Percentiles rank a stretch among this genome's conserved stretches.
Evolutionary conservation across 2,797 vertebrate genomes (phyloP).

Genomic region (Furcifer pardalis): DNA sequence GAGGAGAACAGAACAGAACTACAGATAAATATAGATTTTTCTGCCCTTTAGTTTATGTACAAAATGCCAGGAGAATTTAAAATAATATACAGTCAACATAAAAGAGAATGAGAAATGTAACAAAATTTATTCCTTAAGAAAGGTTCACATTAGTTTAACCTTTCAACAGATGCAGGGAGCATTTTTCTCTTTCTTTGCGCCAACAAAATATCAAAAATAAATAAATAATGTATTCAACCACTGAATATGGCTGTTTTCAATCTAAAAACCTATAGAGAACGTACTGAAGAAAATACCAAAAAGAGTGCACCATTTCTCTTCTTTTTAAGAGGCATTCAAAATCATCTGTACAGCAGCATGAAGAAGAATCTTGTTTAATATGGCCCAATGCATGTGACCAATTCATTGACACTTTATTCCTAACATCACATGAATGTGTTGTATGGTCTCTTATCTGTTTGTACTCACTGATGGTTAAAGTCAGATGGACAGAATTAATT

Average conservation of each 20-base stretch:
- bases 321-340: slow-evolving; percentile 3
- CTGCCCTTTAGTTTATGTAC: neutral
- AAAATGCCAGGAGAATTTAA: slow-evolving; percentile 19
- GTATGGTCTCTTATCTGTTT: too few species aligned
- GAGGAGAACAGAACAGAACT: neutral
- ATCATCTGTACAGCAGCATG: neutral
- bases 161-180: slow-evolving; percentile 25
- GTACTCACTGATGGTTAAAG: too few species aligned
- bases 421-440: neutral
- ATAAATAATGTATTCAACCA: slow-evolving; percentile 46
- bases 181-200: slow-evolving; percentile 29
- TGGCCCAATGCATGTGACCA: neutral
- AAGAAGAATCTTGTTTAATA: neutral
- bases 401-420: neutral
- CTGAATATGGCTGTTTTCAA: slow-evolving; percentile 16
- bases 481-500: too few species aligned
- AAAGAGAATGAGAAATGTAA: slow-evolving; percentile 29
- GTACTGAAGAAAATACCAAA: neutral
- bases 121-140: slow-evolving; percentile 21
- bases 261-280: slow-evolving; percentile 31
- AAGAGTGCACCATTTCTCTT: slow-evolving; percentile 5
- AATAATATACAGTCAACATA: neutral
- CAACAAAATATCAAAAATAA: slow-evolving; percentile 52
- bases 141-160: neutral
- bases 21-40: neutral